These are phyloP conservation scores for Fissipunctia ypsillon DNA, from an alignment of 2,888 invertebrate species.

Conservation along the genomic window DNA sequence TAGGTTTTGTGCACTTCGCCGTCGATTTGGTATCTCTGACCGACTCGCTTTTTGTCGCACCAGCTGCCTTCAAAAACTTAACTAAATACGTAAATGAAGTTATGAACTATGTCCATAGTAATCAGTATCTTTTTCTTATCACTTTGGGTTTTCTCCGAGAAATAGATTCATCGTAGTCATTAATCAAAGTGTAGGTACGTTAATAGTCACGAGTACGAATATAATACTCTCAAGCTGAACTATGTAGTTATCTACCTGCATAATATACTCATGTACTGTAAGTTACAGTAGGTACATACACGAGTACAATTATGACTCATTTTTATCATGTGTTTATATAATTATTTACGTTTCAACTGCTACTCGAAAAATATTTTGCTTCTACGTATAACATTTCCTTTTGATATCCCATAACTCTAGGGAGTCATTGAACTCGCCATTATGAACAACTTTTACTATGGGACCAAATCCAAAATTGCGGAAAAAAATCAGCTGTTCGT, in stretches of 20 bases:
- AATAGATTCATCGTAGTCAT: not conserved
- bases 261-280: not conserved
- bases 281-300: not conserved
- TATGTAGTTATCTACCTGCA: not conserved
- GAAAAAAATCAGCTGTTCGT: no score
- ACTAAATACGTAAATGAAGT: not conserved
- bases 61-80: not conserved
- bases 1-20: no score
- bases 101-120: not conserved
- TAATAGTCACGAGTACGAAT: not conserved
- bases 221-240: not conserved
- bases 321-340: not conserved
- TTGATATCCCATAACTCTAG: no score
- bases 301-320: not conserved
- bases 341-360: not conserved
- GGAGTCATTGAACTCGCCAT: no score
- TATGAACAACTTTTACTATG: no score
- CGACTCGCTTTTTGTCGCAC: not conserved
- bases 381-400: no score
- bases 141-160: not conserved
- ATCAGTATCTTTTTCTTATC: not conserved
- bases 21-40: not conserved
- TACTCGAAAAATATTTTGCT: not conserved
- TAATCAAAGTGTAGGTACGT: not conserved
- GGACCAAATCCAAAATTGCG: no score